Conservation (phyloP, 1,140 invertebrate species). For the Hesperophylax magnus region DNA sequence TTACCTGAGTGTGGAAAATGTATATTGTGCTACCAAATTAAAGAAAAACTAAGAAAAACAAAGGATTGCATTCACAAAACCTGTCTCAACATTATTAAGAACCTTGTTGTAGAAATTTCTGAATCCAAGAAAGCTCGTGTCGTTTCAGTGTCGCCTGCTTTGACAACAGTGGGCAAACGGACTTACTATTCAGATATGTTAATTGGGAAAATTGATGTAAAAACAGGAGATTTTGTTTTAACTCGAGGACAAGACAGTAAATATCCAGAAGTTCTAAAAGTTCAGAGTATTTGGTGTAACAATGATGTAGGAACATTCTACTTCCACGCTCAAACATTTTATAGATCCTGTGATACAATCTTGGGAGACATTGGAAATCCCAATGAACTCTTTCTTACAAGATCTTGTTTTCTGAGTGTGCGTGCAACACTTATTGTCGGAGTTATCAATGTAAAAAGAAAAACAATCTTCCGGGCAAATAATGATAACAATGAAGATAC, state of each 20-base stretch:
- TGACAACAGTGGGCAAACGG: not conserved
- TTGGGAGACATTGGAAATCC: slow-evolving; percentile 85
- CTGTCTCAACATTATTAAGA: not conserved
- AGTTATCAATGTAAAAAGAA: slow-evolving; percentile 62
- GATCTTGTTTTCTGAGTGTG: slow-evolving; percentile 80
- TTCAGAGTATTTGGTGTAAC: slow-evolving; percentile 1
- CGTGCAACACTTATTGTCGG: slow-evolving; percentile 73
- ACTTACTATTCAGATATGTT: not conserved
- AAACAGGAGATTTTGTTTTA: not conserved
- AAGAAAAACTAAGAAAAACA: not conserved
- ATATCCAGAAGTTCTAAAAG: not conserved
- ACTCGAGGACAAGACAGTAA: not conserved
- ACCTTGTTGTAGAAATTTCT: not conserved
- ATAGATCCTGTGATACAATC: slow-evolving; percentile 82
- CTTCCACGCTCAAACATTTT: slow-evolving; percentile 81
- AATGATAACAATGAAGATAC: slow-evolving; percentile 73
- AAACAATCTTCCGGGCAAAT: slow-evolving; percentile 56
- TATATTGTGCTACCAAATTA: not conserved
- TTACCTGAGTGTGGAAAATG: not conserved
- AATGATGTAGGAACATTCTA: slow-evolving; percentile 60
- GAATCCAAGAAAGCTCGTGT: not conserved
- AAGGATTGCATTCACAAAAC: not conserved
- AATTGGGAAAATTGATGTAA: not conserved
- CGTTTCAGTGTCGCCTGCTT: not conserved
- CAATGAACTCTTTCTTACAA: slow-evolving; percentile 81